Percentiles rank a stretch among this genome's conserved stretches.
Conservation (phyloP, 2,797 vertebrate genomes). For the Pelobates cultripes region DNA sequence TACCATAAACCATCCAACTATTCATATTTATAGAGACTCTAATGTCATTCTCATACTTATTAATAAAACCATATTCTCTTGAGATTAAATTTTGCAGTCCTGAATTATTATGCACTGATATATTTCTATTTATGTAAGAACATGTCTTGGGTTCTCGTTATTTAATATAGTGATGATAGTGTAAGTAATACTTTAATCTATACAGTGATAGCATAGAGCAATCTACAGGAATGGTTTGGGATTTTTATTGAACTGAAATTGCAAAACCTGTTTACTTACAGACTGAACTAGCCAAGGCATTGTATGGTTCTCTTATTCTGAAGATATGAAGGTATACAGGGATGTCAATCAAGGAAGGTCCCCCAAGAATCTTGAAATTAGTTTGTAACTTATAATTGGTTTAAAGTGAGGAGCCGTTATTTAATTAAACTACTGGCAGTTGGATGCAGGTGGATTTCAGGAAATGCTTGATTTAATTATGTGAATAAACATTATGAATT, state of each 20-base stretch:
- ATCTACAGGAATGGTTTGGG: neutral
- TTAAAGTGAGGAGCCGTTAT: neutral
- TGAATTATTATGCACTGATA: neutral
- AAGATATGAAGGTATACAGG: neutral
- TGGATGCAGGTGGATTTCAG: neutral
- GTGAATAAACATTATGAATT: neutral
- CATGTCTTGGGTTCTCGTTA: neutral
- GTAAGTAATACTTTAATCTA: conserved; percentile 6
- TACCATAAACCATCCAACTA: conserved; percentile 4
- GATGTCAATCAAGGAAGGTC: neutral
- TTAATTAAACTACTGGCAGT: neutral
- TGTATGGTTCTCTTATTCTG: neutral
- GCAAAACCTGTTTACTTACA: neutral
- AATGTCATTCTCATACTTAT: neutral
- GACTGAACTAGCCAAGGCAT: neutral
- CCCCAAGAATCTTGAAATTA: neutral
- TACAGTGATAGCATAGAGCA: neutral
- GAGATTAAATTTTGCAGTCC: neutral
- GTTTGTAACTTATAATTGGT: neutral
- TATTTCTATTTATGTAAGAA: neutral
- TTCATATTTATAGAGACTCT: neutral
- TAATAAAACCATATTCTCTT: neutral
- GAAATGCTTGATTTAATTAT: neutral
- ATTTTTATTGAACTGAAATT: neutral
- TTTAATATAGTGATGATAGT: neutral